Evolutionary conservation across 2,797 vertebrate species (phyloP), one percentile per base, ranked within the genome.

Genomic region (Eospalax fontanierii): DNA sequence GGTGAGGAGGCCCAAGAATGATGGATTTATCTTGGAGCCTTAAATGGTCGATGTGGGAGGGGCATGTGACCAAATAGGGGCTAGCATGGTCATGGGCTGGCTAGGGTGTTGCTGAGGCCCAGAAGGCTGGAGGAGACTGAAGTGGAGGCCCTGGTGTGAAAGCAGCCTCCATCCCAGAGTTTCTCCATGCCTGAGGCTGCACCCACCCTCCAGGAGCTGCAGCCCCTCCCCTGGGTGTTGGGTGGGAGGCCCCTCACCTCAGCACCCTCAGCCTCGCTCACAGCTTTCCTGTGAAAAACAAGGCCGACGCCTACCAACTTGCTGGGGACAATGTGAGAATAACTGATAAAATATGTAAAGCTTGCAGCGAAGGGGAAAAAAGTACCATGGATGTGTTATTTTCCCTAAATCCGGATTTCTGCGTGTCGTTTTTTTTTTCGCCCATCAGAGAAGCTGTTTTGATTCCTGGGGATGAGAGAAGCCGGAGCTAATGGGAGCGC

Each of bases 331-430:
- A 94, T 0, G 93, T 95, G 95, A 71, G 88, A 96, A 94, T 94
- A 81, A 81, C 95, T 95, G 96, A 92, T 96, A 95, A 97, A 95
- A 96, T 96, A 97, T 96, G 95, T 92, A 93, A 96, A 78, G 88
- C 95, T 95, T 2, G 1, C 74, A 74, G 91, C 5, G 0, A 38
- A 75, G 61, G 73, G n/a, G 0, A 6, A 4, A 43, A 22, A 83
- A 78, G 94, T 80, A 95, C 87, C 83, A 6, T 0, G 74, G 50
- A 57, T 91, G 94, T 96, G 95, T 96, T 92, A 92, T 54, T 87
- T 89, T 85, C 86, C 93, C 79, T 78, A 87, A 95, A 87, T 91
- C 94, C 1, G 21, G 75, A 87, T 95, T 79, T 92, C 81, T 92
- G 75, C 4, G 0, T 61, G 35, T 87, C 84, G 24, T 73, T 83